Evolutionary conservation across 2,113 vertebrate genomes (phyloP).

Genomic region (Solea senegalensis): DNA sequence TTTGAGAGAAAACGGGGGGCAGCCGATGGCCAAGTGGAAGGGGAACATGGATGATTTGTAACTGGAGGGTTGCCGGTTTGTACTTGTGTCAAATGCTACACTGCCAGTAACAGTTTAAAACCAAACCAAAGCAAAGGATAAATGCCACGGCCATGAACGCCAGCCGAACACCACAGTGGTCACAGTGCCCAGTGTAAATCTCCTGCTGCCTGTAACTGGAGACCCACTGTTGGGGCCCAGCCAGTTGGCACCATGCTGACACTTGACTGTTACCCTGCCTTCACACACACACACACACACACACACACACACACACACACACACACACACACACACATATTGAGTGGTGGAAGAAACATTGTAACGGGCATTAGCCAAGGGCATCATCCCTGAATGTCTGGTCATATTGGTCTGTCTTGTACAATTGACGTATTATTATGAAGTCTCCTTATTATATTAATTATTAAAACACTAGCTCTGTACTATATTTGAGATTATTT

Average conservation of each 20-base stretch:
- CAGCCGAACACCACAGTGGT: slow-evolving; percentile 16
- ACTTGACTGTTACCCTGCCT: slow-evolving; percentile 31
- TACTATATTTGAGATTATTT: too few relatives aligned
- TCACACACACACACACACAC: slow-evolving; percentile 20
- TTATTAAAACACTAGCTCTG: too few relatives aligned
- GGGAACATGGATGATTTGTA: too few relatives aligned
- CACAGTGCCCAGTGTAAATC: slow-evolving; percentile 62
- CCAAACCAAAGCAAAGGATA: slow-evolving; percentile 52
- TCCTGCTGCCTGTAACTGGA: slow-evolving; percentile 71
- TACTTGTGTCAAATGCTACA: slow-evolving; percentile 12
- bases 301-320: slow-evolving; percentile 10
- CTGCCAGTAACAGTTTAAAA: slow-evolving; percentile 45
- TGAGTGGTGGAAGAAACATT: slow-evolving; percentile 34
- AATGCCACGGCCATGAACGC: slow-evolving; percentile 47
- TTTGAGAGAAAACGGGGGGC: too few relatives aligned
- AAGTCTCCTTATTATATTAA: background rate
- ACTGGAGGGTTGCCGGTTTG: too few relatives aligned
- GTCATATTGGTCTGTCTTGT: slow-evolving; percentile 3
- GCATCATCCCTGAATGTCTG: slow-evolving; percentile 7
- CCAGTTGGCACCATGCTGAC: slow-evolving; percentile 61
- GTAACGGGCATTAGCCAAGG: slow-evolving; percentile 48
- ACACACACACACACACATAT: background rate
- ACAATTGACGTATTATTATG: background rate
- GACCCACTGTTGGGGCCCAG: slow-evolving; percentile 32
- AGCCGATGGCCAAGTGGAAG: too few relatives aligned